Evolutionary conservation across 2,888 invertebrate genomes (phyloP), one percentile per base, ranked within the genome.

Genomic region (Lithophane semibrunnea): DNA sequence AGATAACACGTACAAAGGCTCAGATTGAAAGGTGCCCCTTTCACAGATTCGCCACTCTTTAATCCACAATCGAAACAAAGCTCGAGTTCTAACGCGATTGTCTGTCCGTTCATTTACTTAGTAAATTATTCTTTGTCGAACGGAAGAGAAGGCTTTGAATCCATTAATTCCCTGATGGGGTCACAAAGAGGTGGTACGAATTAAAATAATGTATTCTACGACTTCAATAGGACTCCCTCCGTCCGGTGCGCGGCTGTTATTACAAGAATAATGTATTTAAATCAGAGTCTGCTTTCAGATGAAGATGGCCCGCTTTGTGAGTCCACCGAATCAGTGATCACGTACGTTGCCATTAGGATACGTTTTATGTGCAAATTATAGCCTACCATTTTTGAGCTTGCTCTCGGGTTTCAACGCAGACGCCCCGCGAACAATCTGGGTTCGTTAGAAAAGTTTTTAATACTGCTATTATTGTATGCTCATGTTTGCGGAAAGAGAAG

Each of bases 301-400:
- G 94, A 96, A 96, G 96, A 95, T 94, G 94, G 90, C 92, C 91
- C 93, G 92, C 94, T 96, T 96, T 95, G 95, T 96, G 94, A 94
- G 92, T 91, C 91, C 90, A 88, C 89, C 93, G 94, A 94, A 94
- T 96, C 96, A 96, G 95, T 96, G 96, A 95, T 95, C 96, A 96
- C 96, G 96, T 96, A 96, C 95, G 93, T 87, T 86, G 90, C 92
- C 95, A 96, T 96, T 95, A 95, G 96, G 96, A 95, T 95, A 95
- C 94, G 95, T 96, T 96, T 96, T 96, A 96, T 96, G 96, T 96
- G 95, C 94, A 96, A 96, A 96, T 96, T 96, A 96, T 95, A 96
- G 96, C 92, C 93, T 95, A 91, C 93, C 94, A 94, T 96, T 96
- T 96, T 96, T 96, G 94, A 95, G 93, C 92, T 94, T 91, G 90